Conservation (phyloP, 1,140 invertebrate species). For the Drosophila kepulauana region DNA sequence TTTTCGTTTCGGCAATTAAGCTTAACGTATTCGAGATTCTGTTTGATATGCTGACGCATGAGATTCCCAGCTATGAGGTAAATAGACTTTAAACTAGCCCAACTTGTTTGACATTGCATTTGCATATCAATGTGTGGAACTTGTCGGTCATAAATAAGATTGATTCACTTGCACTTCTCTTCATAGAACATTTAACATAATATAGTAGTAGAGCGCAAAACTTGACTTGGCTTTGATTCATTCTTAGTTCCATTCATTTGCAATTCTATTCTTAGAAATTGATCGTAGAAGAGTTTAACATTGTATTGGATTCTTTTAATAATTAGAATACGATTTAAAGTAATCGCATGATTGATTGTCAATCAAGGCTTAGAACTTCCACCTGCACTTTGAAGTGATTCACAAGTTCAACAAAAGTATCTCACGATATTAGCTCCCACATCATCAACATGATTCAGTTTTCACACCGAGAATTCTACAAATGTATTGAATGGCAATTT, state of each 20-base stretch:
- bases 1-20: background rate
- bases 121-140: background rate
- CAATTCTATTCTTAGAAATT: too few species aligned
- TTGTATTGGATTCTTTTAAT: too few species aligned
- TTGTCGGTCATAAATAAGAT: too few species aligned
- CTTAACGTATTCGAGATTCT: background rate
- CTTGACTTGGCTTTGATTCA: too few species aligned
- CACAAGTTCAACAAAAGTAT: background rate
- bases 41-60: background rate
- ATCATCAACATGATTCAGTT: constrained; percentile 9
- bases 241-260: too few species aligned
- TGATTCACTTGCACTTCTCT: too few species aligned
- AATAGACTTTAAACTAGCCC: background rate
- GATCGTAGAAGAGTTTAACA: too few species aligned
- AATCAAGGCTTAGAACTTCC: background rate
- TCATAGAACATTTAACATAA: too few species aligned
- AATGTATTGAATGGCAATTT: constrained; percentile 9
- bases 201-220: too few species aligned
- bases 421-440: constrained; percentile 1
- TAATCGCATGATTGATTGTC: too few species aligned
- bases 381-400: constrained; percentile 5
- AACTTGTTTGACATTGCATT: background rate
- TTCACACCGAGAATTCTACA: constrained; percentile 1
- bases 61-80: background rate
- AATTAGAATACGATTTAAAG: too few species aligned